Evolutionary conservation across 2,113 vertebrate species (phyloP), one percentile per base, ranked within the genome.

Genomic region (Rhineura floridana): DNA sequence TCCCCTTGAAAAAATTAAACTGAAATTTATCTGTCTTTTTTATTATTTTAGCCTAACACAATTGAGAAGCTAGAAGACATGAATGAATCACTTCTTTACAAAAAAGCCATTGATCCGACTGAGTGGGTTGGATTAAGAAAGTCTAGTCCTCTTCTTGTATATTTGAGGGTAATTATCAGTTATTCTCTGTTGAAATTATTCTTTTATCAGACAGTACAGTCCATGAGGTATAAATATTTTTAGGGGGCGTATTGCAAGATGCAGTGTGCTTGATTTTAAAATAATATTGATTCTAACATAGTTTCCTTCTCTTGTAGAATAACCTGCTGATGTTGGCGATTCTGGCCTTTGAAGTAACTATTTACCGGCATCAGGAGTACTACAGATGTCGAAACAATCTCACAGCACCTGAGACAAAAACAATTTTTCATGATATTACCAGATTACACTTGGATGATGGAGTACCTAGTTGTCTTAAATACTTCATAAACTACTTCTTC

Each of bases 401-500:
- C 81, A 96, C 96, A 0, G 89, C 98, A 42, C 99, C 99, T 0
- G 98, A 98, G 23, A 98, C 98, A 28, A 98, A 94, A 93, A 99
- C 98, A 11, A 98, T 99, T 95, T 99, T 99, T 95, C 98, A 99
- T 85, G 97, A 98, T 88, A 97, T 98, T 92, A 99, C 99, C 19
- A 97, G 98, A 84, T 97, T 98, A 65, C 98, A 99, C 94, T 95
- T 99, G 89, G 99, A 99, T 94, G 96, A 98, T 33, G 98, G 98
- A 89, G 96, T 99, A 82, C 15, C 99, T 88, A 98, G 96, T 93
- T 99, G 98, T 95, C 95, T 98, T 95, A 99, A 99, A 94, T 99
- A 99, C 93, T 99, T 99, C 94, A 95, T 99, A 94, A 99, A 99
- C 95, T 99, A 99, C 95, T 99, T 99, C 96, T 99, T 99, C 96